Evolutionary conservation across 1,140 invertebrate species (phyloP), one percentile per base, ranked within the genome.

Genomic region (Rhopalosiphum padi): DNA sequence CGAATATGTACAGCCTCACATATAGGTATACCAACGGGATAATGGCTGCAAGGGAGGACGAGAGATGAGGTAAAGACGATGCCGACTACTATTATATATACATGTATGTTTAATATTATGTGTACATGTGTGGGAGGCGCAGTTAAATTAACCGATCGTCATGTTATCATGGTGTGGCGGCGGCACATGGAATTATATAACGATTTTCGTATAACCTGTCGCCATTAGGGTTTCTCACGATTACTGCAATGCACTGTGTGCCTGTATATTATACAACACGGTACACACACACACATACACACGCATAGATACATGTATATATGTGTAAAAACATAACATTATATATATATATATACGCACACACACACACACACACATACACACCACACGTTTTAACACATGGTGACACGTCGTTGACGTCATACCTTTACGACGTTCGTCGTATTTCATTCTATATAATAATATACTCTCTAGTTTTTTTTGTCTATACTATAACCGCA

Each of bases 401-500:
- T 93, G 91, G 91, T 93, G 91, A 93, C 91, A 93, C 37, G 91
- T 92, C 43, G 91, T 93, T 93, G 91, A 93, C 91, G 91, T 93
- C 91, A 93, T 93, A 93, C 91, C 91, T 93, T 93, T 91, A 48
- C 46, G 41, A 91, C 90, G 23, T 91, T 91, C 68, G 43, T 93
- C 91, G 91, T 93, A 55, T 93, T 93, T 93, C 82, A 86, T 85
- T 92, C 43, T n/a, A 41, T 30, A n/a, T 60, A 41, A 9, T 77
- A 77, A n/a, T n/a, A n/a, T 35, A n/a, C 60, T 88, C 41, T 46
- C 41, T 43, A 43, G 30, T 48, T 92, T 92, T 85, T 92, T 83
- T 53, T 77, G 30, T 46, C 77, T 46, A 51, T 83, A 83, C 48
- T 35, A 51, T 83, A 83, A 82, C 91, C 30, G n/a, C 91, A 91